Base-by-base conservation (phyloP, 2,888 invertebrate genomes). In the Tetragonula carbonaria region DNA sequence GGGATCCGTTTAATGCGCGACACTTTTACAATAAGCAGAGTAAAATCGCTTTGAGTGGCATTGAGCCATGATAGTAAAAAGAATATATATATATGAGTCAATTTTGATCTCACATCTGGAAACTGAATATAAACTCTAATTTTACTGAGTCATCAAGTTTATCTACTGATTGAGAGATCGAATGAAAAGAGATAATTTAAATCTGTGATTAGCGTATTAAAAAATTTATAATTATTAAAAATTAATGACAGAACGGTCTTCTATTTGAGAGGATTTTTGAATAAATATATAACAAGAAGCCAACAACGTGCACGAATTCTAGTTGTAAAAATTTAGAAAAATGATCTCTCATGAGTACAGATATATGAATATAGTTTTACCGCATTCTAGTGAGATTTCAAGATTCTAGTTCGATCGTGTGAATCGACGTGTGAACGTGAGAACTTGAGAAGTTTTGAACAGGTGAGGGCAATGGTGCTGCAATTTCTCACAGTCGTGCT, bases 401-500 rank as follows among this genome's bases (percentile, higher is more conserved):
- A 45, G 18, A 59, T 59, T 57, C 59, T 16, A 38, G 38, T 21
- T 11, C 0, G 57, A 57, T 62, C 45, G 28, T 18, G 38, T 18
- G 72, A 73, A 62, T 6, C 18, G 16, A 23, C 59, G 45, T 45
- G 45, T 11, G 8, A 14, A 18, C 2, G 18, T 21, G 59, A 0
- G 0, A 18, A 45, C 21, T 45, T 8, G 45, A 50, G 45, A 18
- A 11, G 8, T 59, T 33, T 62, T 18, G 13, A 62, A 62, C 23
- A 18, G 59, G 14, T 4, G 38, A 62, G 62, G 45, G 59, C 53
- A 70, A 70, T 53, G 21, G 70, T 28, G 62, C 18, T 18, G 45
- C 45, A 73, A 62, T 45, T 73, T 59, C 59, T 59, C 59, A 59
- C 59, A 23, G 50, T 73, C 59, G 21, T 50, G 59, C 45, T 73